Evolutionary conservation across 2,113 vertebrate species (phyloP), one percentile per base, ranked within the genome.

Genomic region (Taurulus bubalis): DNA sequence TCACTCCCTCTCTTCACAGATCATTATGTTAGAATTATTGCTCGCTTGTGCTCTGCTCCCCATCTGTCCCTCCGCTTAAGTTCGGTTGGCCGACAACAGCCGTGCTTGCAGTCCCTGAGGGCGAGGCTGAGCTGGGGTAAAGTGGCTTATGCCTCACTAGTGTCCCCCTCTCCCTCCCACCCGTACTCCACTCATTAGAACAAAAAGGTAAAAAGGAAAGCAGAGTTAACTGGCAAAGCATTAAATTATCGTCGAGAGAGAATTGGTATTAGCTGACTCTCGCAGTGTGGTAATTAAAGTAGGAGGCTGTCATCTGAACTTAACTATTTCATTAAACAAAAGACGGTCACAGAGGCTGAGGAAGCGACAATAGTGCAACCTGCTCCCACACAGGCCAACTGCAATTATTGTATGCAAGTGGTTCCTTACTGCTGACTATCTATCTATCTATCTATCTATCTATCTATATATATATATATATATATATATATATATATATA

Each of bases 1-100:
- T 51, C 8, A 22, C 53, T 80, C 56, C 51, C 59, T 63, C 28
- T 83, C 74, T 88, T 90, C 85, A 86, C 82, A 91, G 80, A 87
- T 89, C 89, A 91, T 90, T 91, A 90, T 86, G 76, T 85, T 80
- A 69, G 83, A 88, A 82, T 87, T 88, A 93, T 88, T 86, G 87
- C 79, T 89, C 75, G 68, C 76, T 63, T 64, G 59, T 22, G 66
- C 55, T 84, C 79, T 62, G 76, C 85, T 86, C 53, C 81, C 65
- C 80, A 86, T 76, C 83, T 87, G 88, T 89, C 85, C 83, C 60
- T 60, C 53, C 28, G 64, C 71, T 80, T 28, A 63, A 75, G 58
- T 85, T 74, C 32, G 40, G 62, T 76, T 86, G 68, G 76, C 76
- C 42, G 6, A 80, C 75, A 77, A 60, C 66, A 85, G 81, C 59